Conservation (phyloP, 2,888 invertebrate genomes). For the Thyatira batis region DNA sequence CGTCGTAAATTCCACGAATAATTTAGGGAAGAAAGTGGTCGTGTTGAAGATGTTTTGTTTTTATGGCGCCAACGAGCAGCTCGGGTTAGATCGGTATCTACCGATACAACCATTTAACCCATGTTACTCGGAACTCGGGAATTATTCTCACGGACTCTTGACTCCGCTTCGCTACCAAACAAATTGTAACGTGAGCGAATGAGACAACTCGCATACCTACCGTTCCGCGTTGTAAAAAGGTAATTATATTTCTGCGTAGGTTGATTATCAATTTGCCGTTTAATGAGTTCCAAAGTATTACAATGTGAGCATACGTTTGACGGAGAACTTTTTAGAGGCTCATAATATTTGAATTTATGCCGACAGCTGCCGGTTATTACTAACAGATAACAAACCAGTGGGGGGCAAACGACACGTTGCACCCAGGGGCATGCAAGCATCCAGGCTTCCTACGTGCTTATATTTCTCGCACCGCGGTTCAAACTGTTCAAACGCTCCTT, state of each 20-base stretch:
- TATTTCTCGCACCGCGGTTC: constrained; percentile 47
- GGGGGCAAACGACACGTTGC: constrained; percentile 40
- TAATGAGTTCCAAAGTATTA: background rate
- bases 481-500: constrained; percentile 57
- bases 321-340: background rate
- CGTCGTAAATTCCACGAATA: constrained; percentile 81
- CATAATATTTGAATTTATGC: background rate
- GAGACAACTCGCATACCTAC: constrained; percentile 48
- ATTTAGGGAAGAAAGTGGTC: constrained; percentile 80
- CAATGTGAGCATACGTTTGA: background rate
- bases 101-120: constrained; percentile 80
- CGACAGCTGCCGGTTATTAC: background rate
- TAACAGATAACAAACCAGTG: constrained; percentile 13
- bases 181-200: constrained; percentile 67
- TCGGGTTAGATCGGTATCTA: constrained; percentile 79
- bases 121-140: constrained; percentile 76
- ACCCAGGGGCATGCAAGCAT: constrained; percentile 37
- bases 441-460: constrained; percentile 43
- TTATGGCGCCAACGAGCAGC: constrained; percentile 80
- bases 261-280: background rate
- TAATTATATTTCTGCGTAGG: constrained; percentile 11
- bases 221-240: constrained; percentile 27
- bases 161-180: constrained; percentile 57
- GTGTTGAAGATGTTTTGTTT: constrained; percentile 79
- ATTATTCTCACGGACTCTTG: constrained; percentile 73